Base-by-base conservation (phyloP, 2,113 vertebrate genomes). In the Cariama cristata region DNA sequence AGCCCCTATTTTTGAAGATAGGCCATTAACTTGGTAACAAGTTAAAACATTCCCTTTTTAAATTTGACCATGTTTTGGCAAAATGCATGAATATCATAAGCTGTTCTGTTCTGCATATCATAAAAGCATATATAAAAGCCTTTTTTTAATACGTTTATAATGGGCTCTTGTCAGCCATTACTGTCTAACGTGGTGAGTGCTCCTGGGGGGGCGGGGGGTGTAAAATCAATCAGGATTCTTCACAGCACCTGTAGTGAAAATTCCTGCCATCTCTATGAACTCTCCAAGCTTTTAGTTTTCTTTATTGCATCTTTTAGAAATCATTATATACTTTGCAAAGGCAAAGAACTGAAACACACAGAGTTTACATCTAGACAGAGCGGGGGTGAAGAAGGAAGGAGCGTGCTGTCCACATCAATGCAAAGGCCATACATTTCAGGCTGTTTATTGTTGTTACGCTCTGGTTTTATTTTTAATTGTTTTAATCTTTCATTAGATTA, bases 201-300 rank as follows among this genome's bases (percentile, higher is more conserved):
- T 86, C 47, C 80, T 58, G 44, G 44, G 52, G 87, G 42, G 19
- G 52, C 2, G 1, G 27, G n/a, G 19, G 5, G 18, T 42, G 10
- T 68, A 64, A 94, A 94, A 95, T 80, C 44, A 82, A 73, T 55
- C 47, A 33, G 60, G n/a, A 91, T 63, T 79, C 83, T 87, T 86
- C 52, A 58, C 28, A 28, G 22, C 3, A 3, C 50, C 75, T 14
- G 55, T 13, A 14, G 15, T 74, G 32, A 92, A 95, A 92, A 94
- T 69, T 94, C 42, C 83, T 91, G 55, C 26, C 28, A 74, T n/a
- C 19, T 88, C 73, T 58, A 8, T 14, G 35, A 93, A 58, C 28
- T 73, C 33, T 47, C 28, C 2, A 3, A 67, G 68, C 55, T 92
- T 95, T 69, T 40, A 2, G 1, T 79, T 86, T 75, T 47, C 77